phyloP scores from a whole-genome alignment of 2,113 vertebrate species.

The Riparia riparia region DNA sequence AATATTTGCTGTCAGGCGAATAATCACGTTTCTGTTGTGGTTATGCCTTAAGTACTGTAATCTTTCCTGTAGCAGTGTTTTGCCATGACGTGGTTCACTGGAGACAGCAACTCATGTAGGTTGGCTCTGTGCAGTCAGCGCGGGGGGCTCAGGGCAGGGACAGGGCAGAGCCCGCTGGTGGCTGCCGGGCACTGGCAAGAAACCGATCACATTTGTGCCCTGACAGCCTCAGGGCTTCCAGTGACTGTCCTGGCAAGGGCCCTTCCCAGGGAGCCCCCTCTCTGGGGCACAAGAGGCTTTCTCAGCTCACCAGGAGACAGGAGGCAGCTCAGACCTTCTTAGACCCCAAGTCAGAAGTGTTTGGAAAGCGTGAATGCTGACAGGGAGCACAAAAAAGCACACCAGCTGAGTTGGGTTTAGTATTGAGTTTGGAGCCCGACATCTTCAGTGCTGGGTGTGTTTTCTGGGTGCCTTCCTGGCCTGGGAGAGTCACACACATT shows the following conservation, averaged over 20 bases:
- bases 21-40: not conserved
- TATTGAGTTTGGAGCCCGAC: not conserved
- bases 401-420: not conserved
- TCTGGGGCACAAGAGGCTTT: accelerated
- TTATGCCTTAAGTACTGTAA: not conserved
- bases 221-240: not conserved
- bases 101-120: not conserved
- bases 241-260: not conserved
- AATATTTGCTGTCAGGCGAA: not conserved
- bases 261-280: not conserved
- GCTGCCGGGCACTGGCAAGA: not conserved
- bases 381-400: not conserved
- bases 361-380: not conserved
- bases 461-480: not conserved
- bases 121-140: accelerated
- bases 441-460: not conserved
- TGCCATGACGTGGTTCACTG: not conserved
- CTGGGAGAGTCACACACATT: accelerated
- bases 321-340: not conserved
- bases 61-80: not conserved
- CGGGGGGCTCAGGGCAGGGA: not conserved
- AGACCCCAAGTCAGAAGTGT: not conserved
- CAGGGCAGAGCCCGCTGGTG: accelerated
- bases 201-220: accelerated
- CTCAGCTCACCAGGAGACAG: not conserved